A percentile compares a stretch with the other conserved stretches of the same genome.
These are phyloP conservation scores for Acronicta aceris DNA, from an alignment of 2,888 invertebrate species.

Conservation along the genomic window DNA sequence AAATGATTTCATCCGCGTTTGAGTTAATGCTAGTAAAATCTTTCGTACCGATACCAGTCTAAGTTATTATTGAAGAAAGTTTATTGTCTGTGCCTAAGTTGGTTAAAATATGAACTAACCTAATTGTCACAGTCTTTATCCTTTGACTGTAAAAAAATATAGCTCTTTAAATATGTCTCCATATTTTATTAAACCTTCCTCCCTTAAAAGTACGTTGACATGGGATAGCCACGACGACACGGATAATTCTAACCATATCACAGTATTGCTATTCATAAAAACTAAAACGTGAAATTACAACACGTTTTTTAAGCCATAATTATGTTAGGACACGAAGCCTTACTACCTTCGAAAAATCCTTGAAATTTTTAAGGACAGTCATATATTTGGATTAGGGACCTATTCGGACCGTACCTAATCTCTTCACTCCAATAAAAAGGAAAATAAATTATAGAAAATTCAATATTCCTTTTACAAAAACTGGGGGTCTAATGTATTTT, in stretches of 20 bases:
- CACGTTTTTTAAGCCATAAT: constrained; percentile 2
- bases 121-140: neutral
- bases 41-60: no score
- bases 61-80: no score
- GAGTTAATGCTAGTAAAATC: no score
- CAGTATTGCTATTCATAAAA: constrained; percentile 30
- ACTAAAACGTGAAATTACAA: constrained; percentile 35
- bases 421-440: constrained; percentile 40
- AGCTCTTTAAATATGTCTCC: no score
- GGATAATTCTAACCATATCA: constrained; percentile 34
- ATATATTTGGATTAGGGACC: constrained; percentile 67
- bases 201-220: constrained; percentile 24
- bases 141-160: constrained; percentile 14
- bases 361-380: constrained; percentile 56
- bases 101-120: neutral
- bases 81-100: no score
- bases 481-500: constrained; percentile 68
- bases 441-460: constrained; percentile 74
- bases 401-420: constrained; percentile 65
- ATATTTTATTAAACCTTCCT: neutral
- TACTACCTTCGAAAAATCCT: constrained; percentile 18
- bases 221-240: constrained; percentile 39
- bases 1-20: no score
- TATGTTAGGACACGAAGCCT: constrained; percentile 14
- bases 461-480: constrained; percentile 69